Conservation (phyloP, 2,797 vertebrate species). For the Lemur catta region DNA sequence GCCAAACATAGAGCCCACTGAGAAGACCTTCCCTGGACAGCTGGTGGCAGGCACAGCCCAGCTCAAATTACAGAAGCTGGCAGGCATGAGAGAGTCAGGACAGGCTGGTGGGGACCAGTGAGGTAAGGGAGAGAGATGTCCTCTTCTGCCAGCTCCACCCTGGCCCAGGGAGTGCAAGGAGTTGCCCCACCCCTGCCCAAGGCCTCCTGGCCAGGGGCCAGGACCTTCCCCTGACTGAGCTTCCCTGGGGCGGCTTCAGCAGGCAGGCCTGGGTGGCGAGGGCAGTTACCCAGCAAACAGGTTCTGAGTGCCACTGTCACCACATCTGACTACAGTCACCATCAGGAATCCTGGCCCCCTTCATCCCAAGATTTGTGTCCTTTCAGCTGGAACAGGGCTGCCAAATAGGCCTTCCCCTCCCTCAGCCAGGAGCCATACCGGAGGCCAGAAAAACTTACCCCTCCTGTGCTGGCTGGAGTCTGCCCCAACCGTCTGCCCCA, state of each 20-base stretch:
- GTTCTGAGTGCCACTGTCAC: neutral
- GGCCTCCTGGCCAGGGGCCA: neutral
- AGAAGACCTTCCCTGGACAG: too few species aligned
- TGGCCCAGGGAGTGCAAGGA: neutral
- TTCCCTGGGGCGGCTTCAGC: neutral
- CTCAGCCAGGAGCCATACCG: neutral
- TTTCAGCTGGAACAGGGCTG: neutral
- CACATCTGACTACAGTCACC: neutral
- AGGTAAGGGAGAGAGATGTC: neutral
- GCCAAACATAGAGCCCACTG: neutral
- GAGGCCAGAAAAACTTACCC: neutral
- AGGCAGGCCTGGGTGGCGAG: neutral
- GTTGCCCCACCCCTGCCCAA: neutral
- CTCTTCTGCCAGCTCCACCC: neutral
- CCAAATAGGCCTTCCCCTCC: too few species aligned
- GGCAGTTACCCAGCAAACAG: neutral
- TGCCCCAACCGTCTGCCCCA: neutral
- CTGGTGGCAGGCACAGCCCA: neutral
- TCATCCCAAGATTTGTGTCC: neutral
- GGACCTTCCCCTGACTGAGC: neutral
- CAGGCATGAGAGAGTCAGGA: neutral
- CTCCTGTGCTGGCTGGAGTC: neutral
- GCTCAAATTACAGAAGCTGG: fast-evolving
- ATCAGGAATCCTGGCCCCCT: neutral
- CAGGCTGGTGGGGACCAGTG: fast-evolving